Conservation (phyloP, 2,797 vertebrate species). For the Dipus sagitta region DNA sequence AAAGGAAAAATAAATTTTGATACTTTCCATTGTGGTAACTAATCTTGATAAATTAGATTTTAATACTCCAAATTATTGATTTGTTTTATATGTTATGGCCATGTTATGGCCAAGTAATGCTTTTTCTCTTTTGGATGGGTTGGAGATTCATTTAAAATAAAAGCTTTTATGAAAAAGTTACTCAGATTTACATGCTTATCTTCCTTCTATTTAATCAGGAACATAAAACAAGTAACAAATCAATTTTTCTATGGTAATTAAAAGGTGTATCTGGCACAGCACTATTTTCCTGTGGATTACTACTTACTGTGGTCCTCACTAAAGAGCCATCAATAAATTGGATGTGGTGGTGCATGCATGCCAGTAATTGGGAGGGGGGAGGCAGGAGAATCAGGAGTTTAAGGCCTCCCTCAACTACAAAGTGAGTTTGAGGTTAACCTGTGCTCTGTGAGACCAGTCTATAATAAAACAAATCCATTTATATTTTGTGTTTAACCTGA, state of each 20-base stretch:
- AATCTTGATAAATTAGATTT: constrained; percentile 41
- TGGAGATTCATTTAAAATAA: constrained; percentile 39
- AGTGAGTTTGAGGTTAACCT: not conserved
- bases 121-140: not conserved
- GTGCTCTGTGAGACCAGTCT: not conserved
- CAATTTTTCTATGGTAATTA: not conserved
- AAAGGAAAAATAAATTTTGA: constrained; percentile 32
- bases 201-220: not conserved
- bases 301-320: not conserved
- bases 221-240: not conserved
- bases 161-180: constrained; percentile 28
- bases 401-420: not conserved
- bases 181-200: not conserved
- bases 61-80: not conserved
- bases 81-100: constrained; percentile 13
- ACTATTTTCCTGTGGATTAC: constrained; percentile 15
- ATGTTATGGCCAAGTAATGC: constrained; percentile 1
- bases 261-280: not conserved
- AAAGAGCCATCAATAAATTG: not conserved
- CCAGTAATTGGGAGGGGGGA: not conserved
- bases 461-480: not conserved
- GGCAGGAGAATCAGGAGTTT: not conserved
- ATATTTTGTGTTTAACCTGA: not conserved
- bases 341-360: not conserved
- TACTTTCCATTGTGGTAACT: constrained; percentile 7